Percentiles rank a stretch among this genome's conserved stretches.
Conservation (phyloP, 2,797 vertebrate genomes). For the Poeciliopsis gracilis region DNA sequence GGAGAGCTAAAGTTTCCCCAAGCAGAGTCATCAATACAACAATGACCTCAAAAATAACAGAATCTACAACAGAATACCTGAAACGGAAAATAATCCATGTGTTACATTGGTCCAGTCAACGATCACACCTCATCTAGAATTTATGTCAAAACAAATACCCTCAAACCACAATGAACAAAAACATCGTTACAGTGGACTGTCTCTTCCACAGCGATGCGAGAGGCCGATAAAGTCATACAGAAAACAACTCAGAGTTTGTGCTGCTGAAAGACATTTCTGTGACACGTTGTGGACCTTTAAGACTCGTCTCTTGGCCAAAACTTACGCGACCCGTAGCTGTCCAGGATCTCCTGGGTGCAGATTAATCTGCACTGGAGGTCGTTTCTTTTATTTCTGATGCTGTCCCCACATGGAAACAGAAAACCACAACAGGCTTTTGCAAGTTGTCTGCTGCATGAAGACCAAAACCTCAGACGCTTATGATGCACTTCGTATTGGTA, state of each 20-base stretch:
- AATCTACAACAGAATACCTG: neutral
- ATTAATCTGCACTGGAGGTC: neutral
- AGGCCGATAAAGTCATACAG: neutral
- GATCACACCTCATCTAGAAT: neutral
- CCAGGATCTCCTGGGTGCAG: neutral
- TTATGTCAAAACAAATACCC: neutral
- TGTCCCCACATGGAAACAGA: neutral
- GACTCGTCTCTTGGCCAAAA: neutral
- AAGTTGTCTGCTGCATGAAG: constrained; percentile 3
- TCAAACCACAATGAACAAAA: neutral
- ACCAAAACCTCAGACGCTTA: constrained; percentile 5
- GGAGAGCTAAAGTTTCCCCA: too few species aligned
- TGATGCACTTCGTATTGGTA: neutral
- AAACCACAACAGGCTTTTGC: constrained; percentile 2
- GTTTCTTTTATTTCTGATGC: neutral
- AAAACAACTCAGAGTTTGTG: neutral
- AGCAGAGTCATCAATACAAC: neutral
- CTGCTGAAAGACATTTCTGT: neutral
- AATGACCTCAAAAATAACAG: neutral
- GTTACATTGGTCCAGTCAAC: neutral
- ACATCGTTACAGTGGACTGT: neutral
- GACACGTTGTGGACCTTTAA: neutral
- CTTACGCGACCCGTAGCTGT: neutral
- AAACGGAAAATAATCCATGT: neutral
- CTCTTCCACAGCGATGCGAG: neutral